Base-by-base conservation (phyloP, 1,140 invertebrate genomes). In the Bombyx mandarina region DNA sequence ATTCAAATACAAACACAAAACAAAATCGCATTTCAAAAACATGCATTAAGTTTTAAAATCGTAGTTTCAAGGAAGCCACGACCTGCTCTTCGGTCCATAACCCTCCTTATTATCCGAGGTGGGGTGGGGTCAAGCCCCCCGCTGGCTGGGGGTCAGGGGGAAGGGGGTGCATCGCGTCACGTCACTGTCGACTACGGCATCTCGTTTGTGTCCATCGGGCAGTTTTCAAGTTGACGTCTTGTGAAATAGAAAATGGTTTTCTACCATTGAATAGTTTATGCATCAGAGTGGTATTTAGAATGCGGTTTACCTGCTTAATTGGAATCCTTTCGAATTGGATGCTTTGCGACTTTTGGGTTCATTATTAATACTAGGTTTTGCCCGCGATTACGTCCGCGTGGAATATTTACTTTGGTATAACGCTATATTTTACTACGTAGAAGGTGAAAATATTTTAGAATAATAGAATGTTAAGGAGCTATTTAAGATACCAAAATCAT, bases 101-200 rank as follows among this genome's bases (percentile, higher is more conserved):
- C 70, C 69, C 68, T 35, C 77, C 78, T 82, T 77, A 78, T 79
- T 75, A 75, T 67, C 78, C 69, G 59, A 58, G 67, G 71, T 60
- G 71, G 73, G 71, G 71, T 73, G 65, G 58, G 66, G 47, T 53
- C 45, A 12, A 47, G 45, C 42, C 18, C 47, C 57, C 52, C 54
- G 48, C 54, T 8, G 35, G 22, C 9, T 8, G 55, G 43, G 55
- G 60, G 56, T 43, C 7, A 57, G 60, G 56, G 54, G 62, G 49
- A 59, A 35, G 26, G 54, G 58, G 60, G 57, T 56, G 69, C 66
- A 63, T 56, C 66, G 67, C 69, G 82, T 82, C 82, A 82, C 79
- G 79, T 85, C 82, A 85, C 75, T 82, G 77, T 82, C 82, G 72
- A 35, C 74, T 61, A 67, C 70, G 62, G 66, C 71, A 73, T 77